Base-by-base conservation (phyloP, 2,888 invertebrate genomes). In the Synergus laeviventris region DNA sequence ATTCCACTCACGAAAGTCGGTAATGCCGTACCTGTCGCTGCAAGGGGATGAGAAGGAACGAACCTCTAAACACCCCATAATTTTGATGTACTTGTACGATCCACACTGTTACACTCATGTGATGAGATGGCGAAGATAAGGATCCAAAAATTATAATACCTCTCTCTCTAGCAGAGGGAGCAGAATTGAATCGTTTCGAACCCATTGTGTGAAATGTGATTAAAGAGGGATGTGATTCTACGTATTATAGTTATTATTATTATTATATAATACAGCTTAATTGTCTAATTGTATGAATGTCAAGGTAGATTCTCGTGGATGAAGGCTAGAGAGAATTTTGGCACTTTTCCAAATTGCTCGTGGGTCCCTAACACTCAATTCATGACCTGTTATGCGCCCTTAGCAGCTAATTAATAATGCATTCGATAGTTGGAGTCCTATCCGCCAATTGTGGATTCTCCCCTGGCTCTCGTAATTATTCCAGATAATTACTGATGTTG, bases 1-100 rank as follows among this genome's bases (percentile, higher is more conserved):
- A 64, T 64, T 64, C 64, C 21, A 42, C 24, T 64, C 64, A 64
- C 64, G 64, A 42, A 64, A 64, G n/a, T 64, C 64, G n/a, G 64
- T 42, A 64, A 42, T 42, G 42, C 38, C 18, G 62, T 64, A 64
- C 21, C 64, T 64, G 42, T 21, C 38, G 18, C 14, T 62, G 38
- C 31, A 18, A 18, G 18, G 62, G 36, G 18, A 18, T n/a, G 38
- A 62, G 38, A 38, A 38, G 62, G 36, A 62, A 39, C 42, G 21
- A 39, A 8, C 21, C 42, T 42, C 42, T 64, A 64, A 64, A 64
- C 64, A 64, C 64, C 39, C 64, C 39, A 39, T 64, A 64, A 64
- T 64, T 64, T 64, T 39, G 39, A 64, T 64, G 64, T 42, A 64
- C 64, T 64, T 39, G 64, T 39, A 24, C 21, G 62, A 61, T 39